Base-by-base conservation (phyloP, 1,140 invertebrate genomes). In the Brachionus rubens region DNA sequence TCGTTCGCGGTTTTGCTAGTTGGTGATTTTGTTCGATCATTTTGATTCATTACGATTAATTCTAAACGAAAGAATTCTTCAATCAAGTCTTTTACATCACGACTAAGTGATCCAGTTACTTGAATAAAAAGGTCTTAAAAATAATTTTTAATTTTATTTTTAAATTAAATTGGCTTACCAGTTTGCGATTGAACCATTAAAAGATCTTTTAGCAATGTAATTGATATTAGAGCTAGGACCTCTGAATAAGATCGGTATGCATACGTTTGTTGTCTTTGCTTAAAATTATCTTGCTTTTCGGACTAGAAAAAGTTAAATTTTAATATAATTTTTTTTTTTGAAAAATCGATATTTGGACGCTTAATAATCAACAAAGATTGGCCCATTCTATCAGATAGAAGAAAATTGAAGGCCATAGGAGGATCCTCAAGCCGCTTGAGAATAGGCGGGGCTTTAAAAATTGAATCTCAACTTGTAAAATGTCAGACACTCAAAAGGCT, bases 231-330 rank as follows among this genome's bases (percentile, higher is more conserved):
- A 84, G 93, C 96, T 48, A 98, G 86, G 0, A 91, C 93, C 86
- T 99, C 96, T 77, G 92, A 96, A 81, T 96, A 94, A 2, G 91
- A 92, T 80, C 91, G 90, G 82, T 95, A 96, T 2, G 91, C 91
- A 79, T 92, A 93, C 16, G 48, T 24, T 30, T 50, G 26, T 9
- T 50, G 40, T 9, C 14, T 24, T 4, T 50, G 6, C 7, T 16
- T 24, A 14, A 21, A 16, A 48, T 50, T 41, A 4, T 54, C 40
- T 19, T 50, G 47, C 6, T 26, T 70, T 47, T 62, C 14, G 10
- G 16, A 40, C 5, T 62, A 40, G 36, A 40, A 9, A 28, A 33
- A 30, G 14, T 30, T 30, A 3, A 46, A 46, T 7, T 46, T 46
- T 46, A 7, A 10, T 14, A n/a, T n/a, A n/a, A n/a, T n/a, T n/a